Evolutionary conservation across 1,140 invertebrate genomes (phyloP), one percentile per base, ranked within the genome.

Genomic region (Himalopsyche phryganea): DNA sequence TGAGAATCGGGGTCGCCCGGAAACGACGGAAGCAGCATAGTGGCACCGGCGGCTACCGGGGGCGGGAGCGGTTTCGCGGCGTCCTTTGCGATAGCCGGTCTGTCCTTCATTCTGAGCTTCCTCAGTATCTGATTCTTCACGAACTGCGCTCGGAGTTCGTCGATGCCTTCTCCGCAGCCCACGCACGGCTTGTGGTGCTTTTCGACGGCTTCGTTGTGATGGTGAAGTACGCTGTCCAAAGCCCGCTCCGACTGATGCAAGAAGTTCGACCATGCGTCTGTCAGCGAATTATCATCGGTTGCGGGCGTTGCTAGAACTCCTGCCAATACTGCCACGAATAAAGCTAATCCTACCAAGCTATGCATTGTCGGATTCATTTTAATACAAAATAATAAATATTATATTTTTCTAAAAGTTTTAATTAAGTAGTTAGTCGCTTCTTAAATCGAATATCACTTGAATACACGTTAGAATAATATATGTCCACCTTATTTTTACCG

Each of bases 31-130:
- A 33, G 35, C 11, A 59, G 50, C 49, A 64, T 58, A 20, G 73
- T 78, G 61, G 77, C 71, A 1, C 85, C 85, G 61, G 87, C 85
- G 36, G 84, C 83, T 23, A 90, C 77, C 1, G 87, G 86, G 67
- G 83, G 82, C 0, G 87, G 87, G 61, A 89, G 70, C 17, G 81
- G 80, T 58, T 81, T 80, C 1, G 83, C 68, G 2, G 81, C 71
- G 36, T 74, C 63, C 11, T 69, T 70, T 14, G 72, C 71, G 6
- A 67, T 66, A 47, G 75, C 71, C 7, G 81, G 81, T 3, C 76
- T 72, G 42, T 77, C 78, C 2, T 72, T 76, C 3, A 83, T 66
- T 19, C 80, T 61, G 20, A 83, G 64, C 59, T 81, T 82, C 58
- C 73, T 73, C 14, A 83, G 65, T 35, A 83, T 82, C 62, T 82